Evolutionary conservation across 2,113 vertebrate species (phyloP).

Genomic region (Podocnemis expansa): DNA sequence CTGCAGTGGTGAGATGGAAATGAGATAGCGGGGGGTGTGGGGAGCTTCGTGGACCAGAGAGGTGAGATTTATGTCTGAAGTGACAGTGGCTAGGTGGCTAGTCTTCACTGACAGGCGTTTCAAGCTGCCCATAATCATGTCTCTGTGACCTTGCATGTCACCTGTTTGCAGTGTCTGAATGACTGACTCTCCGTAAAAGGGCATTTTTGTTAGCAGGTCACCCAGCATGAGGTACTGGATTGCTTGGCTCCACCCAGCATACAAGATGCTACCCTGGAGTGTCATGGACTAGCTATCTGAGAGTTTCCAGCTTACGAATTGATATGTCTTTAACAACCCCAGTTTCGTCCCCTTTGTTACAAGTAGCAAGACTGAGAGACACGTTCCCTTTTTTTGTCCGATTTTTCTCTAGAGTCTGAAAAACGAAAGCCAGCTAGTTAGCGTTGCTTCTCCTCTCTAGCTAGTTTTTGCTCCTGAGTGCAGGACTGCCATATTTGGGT

Average conservation of each 20-base stretch:
- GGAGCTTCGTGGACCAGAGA: not conserved
- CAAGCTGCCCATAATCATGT: not conserved
- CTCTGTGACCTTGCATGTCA: too few relatives aligned
- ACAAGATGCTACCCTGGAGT: not conserved
- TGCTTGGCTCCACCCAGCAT: not conserved
- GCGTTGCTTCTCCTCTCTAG: not conserved
- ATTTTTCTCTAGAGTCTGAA: not conserved
- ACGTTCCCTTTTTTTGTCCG: not conserved
- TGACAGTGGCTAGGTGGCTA: not conserved
- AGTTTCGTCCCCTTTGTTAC: not conserved
- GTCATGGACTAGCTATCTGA: not conserved
- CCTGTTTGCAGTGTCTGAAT: not conserved
- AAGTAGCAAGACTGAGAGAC: not conserved
- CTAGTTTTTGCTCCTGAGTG: not conserved
- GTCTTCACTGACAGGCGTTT: not conserved
- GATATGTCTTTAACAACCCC: not conserved
- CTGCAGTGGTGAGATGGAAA: not conserved
- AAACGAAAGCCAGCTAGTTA: not conserved
- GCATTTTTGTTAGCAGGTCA: not conserved
- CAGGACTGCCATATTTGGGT: not conserved
- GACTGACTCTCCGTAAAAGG: not conserved
- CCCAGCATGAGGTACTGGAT: not conserved
- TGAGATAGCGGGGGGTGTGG: too few relatives aligned
- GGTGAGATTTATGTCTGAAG: not conserved
- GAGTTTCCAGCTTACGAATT: not conserved